Percentiles rank a stretch among this genome's conserved stretches.
These are phyloP conservation scores for Corapipo altera DNA, from an alignment of 2,113 vertebrate genomes.

Conservation along the genomic window DNA sequence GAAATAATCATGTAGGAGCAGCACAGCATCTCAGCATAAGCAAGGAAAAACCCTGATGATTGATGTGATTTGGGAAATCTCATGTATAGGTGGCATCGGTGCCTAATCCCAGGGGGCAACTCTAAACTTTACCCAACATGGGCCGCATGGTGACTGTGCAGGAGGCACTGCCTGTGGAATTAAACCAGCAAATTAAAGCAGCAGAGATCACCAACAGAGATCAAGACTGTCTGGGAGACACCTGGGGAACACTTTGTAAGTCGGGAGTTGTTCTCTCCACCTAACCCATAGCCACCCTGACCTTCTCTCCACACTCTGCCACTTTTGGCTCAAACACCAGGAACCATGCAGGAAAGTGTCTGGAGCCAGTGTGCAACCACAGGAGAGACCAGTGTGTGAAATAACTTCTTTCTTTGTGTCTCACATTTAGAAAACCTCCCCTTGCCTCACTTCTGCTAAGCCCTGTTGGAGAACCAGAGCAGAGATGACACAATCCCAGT, in stretches of 20 bases:
- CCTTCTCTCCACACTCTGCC: background rate
- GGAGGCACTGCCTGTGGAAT: background rate
- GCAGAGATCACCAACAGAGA: background rate
- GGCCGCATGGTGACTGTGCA: background rate
- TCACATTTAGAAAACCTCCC: background rate
- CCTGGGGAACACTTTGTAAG: background rate
- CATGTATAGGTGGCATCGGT: background rate
- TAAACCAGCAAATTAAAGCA: background rate
- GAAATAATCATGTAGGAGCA: conserved; percentile 27
- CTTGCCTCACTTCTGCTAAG: background rate
- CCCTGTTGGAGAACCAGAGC: background rate
- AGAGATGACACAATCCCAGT: background rate
- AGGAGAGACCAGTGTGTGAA: background rate
- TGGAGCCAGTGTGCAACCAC: background rate
- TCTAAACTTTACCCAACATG: background rate
- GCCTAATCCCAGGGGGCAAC: background rate
- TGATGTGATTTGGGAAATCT: background rate
- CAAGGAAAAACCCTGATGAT: background rate
- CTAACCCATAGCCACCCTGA: background rate
- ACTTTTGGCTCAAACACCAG: background rate
- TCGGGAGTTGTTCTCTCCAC: background rate
- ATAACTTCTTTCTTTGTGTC: background rate
- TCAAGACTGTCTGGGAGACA: background rate
- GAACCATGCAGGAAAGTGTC: background rate
- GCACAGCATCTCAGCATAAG: background rate